Base-by-base conservation (phyloP, 2,888 invertebrate genomes). In the Neoscelio sp. region DNA sequence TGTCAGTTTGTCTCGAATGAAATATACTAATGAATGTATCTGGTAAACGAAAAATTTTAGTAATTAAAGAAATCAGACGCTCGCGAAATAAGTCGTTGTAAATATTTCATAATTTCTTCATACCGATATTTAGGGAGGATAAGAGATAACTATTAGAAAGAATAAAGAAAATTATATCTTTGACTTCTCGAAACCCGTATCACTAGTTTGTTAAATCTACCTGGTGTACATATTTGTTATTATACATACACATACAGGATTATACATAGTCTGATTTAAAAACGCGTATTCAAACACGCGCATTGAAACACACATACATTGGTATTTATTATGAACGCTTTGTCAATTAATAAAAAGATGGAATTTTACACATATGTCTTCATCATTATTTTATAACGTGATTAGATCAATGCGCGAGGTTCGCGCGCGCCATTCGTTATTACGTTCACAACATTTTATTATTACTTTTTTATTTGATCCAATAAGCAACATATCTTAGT, bases 331-430 rank as follows among this genome's bases (percentile, higher is more conserved):
- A 90, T 88, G 86, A 89, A 89, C 88, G 89, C 90, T 90, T 90
- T 89, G 90, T 90, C 90, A 90, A 90, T 90, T 90, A 90, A 89
- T 89, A 89, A 88, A 89, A 88, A 83, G 86, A 89, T 89, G 88
- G 87, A 88, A 89, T 89, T 89, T 89, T 88, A 79, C 10, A 6
- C 17, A 18, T 50, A 6, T 30, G 73, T 65, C 50, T 64, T 13
- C 2, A 4, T 15, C 7, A 15, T 38, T 38, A 15, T 15, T 35
- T 35, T 8, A 28, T n/a, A n/a, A n/a, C n/a, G n/a, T n/a, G n/a
- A n/a, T n/a, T n/a, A n/a, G n/a, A n/a, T n/a, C n/a, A n/a, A n/a
- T n/a, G n/a, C n/a, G n/a, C n/a, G n/a, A n/a, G n/a, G n/a, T n/a
- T n/a, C n/a, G n/a, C n/a, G n/a, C n/a, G n/a, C n/a, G n/a, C n/a